These are phyloP conservation scores for Sebastes trivittatus DNA, from an alignment of 2,797 vertebrate species.

Conservation along the genomic window DNA sequence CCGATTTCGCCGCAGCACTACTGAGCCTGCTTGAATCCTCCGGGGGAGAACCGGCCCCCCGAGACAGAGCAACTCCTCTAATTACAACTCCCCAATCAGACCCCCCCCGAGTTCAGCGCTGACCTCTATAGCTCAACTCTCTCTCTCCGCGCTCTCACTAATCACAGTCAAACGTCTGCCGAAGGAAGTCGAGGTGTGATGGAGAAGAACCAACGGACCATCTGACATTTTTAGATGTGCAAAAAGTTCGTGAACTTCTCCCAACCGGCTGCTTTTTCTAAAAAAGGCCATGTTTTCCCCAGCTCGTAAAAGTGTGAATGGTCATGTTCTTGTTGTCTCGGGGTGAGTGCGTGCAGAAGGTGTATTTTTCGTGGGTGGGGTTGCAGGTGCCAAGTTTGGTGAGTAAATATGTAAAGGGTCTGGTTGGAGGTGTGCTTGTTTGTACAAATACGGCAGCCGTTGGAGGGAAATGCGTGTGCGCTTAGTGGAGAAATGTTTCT, in stretches of 20 bases:
- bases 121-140: conserved; percentile 61
- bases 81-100: conserved; percentile 79
- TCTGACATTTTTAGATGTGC: conserved; percentile 69
- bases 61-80: conserved; percentile 74
- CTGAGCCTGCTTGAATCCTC: conserved; percentile 66
- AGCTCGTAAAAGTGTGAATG: conserved; percentile 71
- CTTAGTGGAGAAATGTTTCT: conserved; percentile 11
- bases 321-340: conserved; percentile 62
- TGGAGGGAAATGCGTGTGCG: conserved; percentile 1
- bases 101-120: conserved; percentile 38
- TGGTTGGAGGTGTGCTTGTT: conserved; percentile 66
- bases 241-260: conserved; percentile 55
- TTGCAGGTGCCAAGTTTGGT: conserved; percentile 70
- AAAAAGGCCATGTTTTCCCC: conserved; percentile 10
- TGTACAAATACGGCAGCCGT: conserved; percentile 26
- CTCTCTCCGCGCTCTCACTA: conserved; percentile 25
- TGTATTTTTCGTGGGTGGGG: conserved; percentile 59
- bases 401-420: conserved; percentile 71
- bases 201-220: conserved; percentile 65
- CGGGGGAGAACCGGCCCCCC: conserved; percentile 41
- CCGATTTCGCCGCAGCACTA: conserved; percentile 47
- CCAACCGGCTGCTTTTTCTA: conserved; percentile 33
- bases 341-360: conserved; percentile 40
- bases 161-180: conserved; percentile 70
- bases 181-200: conserved; percentile 70